A percentile compares a stretch with the other conserved stretches of the same genome.
phyloP scores from a whole-genome alignment of 1,140 invertebrate species.

The Helicoverpa zea region DNA sequence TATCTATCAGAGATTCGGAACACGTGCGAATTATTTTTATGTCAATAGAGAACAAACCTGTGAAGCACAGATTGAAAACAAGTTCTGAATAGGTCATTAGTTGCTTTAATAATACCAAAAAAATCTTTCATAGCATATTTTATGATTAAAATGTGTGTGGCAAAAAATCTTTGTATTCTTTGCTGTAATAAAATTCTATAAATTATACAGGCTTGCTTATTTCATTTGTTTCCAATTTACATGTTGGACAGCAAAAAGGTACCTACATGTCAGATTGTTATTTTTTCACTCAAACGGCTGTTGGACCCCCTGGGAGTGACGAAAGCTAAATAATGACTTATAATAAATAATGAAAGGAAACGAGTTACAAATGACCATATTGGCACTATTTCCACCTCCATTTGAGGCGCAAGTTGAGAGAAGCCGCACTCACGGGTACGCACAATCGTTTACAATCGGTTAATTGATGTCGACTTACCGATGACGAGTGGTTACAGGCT shows the following conservation, averaged over 20 bases:
- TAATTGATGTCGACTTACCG: constrained; percentile 62
- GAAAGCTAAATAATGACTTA: constrained; percentile 17
- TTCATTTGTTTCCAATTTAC: constrained; percentile 23
- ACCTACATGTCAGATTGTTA: neutral
- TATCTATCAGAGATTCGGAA: constrained; percentile 47
- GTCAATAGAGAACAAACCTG: constrained; percentile 51
- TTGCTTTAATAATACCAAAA: constrained; percentile 33
- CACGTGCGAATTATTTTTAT: constrained; percentile 49
- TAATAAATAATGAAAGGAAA: constrained; percentile 25
- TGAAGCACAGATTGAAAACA: constrained; percentile 39
- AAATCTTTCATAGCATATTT: constrained; percentile 17
- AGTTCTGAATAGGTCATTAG: constrained; percentile 56
- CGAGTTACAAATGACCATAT: constrained; percentile 38
- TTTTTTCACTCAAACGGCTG: neutral
- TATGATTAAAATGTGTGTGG: constrained; percentile 18
- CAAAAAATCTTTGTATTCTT: constrained; percentile 20
- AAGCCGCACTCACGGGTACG: constrained; percentile 20
- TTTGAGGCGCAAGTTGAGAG: neutral
- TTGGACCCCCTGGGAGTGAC: constrained; percentile 13
- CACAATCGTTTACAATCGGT: constrained; percentile 57
- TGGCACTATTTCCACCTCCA: constrained; percentile 24
- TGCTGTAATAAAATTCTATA: constrained; percentile 27
- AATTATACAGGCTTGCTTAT: constrained; percentile 1
- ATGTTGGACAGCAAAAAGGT: constrained; percentile 7
- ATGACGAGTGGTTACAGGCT: constrained; percentile 46